A percentile compares a stretch with the other conserved stretches of the same genome.
phyloP scores from a whole-genome alignment of 2,888 invertebrate genomes.

The Rhyacophila evoluta region DNA sequence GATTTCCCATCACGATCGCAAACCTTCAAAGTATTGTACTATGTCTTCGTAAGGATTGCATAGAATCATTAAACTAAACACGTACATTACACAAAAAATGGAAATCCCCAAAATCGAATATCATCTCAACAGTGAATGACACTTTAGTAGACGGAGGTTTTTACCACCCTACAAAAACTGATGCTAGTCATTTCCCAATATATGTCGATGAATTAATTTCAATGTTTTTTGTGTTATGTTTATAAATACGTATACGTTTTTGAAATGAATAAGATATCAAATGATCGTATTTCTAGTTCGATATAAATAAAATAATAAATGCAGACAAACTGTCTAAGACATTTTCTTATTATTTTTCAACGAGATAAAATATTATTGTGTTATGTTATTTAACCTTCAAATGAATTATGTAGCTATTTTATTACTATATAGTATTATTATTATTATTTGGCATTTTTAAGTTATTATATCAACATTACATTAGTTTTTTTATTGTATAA shows the following conservation, averaged over 20 bases:
- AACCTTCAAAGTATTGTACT: no score
- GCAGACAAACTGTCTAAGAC: neutral
- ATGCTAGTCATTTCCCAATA: no score
- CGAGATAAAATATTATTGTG: neutral
- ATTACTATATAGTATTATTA: neutral
- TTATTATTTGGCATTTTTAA: neutral
- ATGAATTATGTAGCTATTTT: neutral
- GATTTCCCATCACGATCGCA: neutral
- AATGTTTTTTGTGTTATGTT: no score
- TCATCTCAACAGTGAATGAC: slow-evolving; percentile 3
- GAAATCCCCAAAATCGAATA: neutral
- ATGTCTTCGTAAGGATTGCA: neutral
- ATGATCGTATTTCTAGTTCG: neutral
- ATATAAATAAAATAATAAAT: neutral
- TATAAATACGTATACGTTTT: neutral
- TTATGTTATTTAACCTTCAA: neutral
- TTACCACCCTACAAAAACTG: no score
- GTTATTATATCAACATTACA: neutral
- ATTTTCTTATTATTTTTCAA: neutral
- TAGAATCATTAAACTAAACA: neutral
- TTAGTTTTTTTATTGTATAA: neutral
- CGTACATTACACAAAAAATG: neutral
- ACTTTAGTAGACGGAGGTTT: no score
- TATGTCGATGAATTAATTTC: no score
- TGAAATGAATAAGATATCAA: neutral